Conservation (phyloP, 2,113 vertebrate genomes). For the Scartelaos histophorus region DNA sequence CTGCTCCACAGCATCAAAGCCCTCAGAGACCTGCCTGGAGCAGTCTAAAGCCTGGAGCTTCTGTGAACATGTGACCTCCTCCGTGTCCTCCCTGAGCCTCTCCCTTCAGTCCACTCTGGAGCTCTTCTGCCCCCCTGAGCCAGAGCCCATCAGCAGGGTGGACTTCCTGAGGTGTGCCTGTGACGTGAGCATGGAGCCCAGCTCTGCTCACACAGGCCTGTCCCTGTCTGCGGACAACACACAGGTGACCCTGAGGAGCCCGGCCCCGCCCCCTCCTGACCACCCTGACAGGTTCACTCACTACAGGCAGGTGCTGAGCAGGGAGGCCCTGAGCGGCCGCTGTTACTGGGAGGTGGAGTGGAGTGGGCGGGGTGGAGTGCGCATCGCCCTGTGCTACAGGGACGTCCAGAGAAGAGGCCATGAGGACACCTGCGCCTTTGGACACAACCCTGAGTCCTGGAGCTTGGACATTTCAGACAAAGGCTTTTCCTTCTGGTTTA, state of each 20-base stretch:
- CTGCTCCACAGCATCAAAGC: no score
- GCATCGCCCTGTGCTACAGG: neutral
- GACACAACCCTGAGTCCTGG: neutral
- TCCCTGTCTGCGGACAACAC: neutral
- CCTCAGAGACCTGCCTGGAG: no score
- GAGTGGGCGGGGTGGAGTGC: neutral
- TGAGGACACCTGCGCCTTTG: neutral
- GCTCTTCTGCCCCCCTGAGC: neutral
- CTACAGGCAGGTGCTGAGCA: constrained; percentile 6
- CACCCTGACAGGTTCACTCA: neutral
- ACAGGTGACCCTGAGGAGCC: neutral
- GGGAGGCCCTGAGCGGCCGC: neutral
- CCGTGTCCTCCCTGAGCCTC: neutral
- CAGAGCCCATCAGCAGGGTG: neutral
- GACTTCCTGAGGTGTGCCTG: neutral
- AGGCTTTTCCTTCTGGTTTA: neutral
- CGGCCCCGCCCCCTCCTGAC: neutral
- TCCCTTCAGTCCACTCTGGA: neutral
- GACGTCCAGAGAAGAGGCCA: neutral
- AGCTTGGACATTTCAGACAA: no score
- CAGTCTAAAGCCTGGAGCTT: no score
- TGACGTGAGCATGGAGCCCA: neutral
- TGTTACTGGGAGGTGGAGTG: constrained; percentile 10
- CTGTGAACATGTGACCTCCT: neutral
- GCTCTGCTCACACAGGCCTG: neutral